A percentile compares a stretch with the other conserved stretches of the same genome.
These are phyloP conservation scores for Triplophysa dalaica DNA, from an alignment of 2,113 vertebrate genomes.

Conservation along the genomic window DNA sequence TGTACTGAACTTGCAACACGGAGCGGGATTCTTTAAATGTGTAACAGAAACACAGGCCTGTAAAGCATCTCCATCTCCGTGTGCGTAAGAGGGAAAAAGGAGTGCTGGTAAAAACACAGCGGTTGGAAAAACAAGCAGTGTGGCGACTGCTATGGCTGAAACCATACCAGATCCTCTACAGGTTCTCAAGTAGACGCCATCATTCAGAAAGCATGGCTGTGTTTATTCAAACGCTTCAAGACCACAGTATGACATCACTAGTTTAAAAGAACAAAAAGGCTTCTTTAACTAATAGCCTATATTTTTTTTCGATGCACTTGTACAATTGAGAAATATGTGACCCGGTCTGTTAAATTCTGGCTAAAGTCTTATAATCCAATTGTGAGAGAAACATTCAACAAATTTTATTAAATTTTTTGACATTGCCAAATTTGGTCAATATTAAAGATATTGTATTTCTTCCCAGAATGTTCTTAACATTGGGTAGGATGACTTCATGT, in stretches of 20 bases:
- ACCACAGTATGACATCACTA: not conserved
- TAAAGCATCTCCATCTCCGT: not conserved
- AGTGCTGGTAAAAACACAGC: slow-evolving; percentile 11
- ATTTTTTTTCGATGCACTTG: too few relatives aligned
- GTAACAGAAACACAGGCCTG: slow-evolving; percentile 17
- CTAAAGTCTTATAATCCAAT: too few relatives aligned
- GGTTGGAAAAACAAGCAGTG: slow-evolving; percentile 37
- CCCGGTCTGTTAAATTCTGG: too few relatives aligned
- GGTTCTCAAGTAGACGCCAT: not conserved
- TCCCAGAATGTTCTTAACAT: too few relatives aligned
- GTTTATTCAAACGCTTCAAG: not conserved
- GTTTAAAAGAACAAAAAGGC: too few relatives aligned
- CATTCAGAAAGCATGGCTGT: not conserved
- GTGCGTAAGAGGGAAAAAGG: slow-evolving; percentile 7
- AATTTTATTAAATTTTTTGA: too few relatives aligned
- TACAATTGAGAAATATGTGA: too few relatives aligned
- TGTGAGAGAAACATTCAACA: too few relatives aligned
- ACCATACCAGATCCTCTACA: not conserved
- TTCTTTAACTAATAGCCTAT: too few relatives aligned
- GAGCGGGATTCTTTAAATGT: not conserved
- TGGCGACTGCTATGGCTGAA: slow-evolving; percentile 26
- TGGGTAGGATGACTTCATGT: too few relatives aligned
- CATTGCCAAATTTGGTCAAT: too few relatives aligned
- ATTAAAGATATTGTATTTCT: too few relatives aligned
- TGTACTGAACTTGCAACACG: slow-evolving; percentile 8